Percentiles rank a stretch among this genome's conserved stretches.
Conservation (phyloP, 2,888 invertebrate species). For the Morpho achilles region DNA sequence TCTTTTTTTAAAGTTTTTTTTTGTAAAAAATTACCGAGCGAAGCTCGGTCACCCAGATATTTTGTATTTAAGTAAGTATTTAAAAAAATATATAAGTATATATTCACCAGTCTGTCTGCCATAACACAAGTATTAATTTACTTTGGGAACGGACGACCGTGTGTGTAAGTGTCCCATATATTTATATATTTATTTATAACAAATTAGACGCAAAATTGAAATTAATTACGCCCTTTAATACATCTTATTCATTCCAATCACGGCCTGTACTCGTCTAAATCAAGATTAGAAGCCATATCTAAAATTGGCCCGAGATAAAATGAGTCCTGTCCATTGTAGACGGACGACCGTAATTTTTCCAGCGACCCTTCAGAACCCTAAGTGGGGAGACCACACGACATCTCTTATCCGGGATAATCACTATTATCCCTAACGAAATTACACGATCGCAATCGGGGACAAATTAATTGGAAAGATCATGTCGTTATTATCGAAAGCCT, state of each 20-base stretch:
- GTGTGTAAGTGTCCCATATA: too few species aligned
- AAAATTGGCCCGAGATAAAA: constrained; percentile 24
- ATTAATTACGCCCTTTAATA: background rate
- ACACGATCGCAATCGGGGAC: background rate
- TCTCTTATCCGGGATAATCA: constrained; percentile 3
- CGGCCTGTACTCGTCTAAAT: constrained; percentile 18
- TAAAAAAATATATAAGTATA: too few species aligned
- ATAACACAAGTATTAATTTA: too few species aligned
- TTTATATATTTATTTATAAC: too few species aligned
- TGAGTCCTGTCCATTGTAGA: constrained; percentile 5
- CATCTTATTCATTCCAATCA: background rate
- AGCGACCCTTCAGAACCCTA: background rate
- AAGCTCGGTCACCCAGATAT: too few species aligned
- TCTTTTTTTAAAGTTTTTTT: too few species aligned
- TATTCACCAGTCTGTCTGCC: too few species aligned
- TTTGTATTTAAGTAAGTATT: too few species aligned
- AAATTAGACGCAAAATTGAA: too few species aligned
- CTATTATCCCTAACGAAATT: background rate
- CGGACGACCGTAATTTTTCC: constrained; percentile 10
- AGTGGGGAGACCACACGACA: background rate
- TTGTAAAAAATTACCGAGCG: too few species aligned
- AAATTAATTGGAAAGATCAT: background rate
- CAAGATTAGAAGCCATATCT: constrained; percentile 23
- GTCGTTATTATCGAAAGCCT: too few species aligned
- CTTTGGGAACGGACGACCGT: too few species aligned